Base-by-base conservation (phyloP, 2,888 invertebrate species). In the Acleris holmiana region DNA sequence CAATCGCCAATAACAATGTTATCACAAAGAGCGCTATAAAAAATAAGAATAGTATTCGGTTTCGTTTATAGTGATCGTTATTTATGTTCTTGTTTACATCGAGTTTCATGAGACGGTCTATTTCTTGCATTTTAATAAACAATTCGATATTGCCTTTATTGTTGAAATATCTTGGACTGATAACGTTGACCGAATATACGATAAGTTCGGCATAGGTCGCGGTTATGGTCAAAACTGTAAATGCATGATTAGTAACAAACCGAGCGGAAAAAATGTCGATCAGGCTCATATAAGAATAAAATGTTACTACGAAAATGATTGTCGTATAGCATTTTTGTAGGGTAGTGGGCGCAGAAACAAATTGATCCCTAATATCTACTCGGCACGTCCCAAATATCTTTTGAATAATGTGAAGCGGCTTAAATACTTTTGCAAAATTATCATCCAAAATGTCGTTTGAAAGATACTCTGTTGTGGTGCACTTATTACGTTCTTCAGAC, bases 61-160 rank as follows among this genome's bases (percentile, higher is more conserved):
- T 61, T 21, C 1, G n/a, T 35, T 53, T 53, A n/a, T 35, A 61
- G 2, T 53, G 60, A 8, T 35, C 0, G 21, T 10, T 15, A 19
- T 61, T 51, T 4, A 61, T 21, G 18, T 47, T n/a, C 4, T 35
- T 18, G 2, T 46, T 29, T 3, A 19, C 35, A 13, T 29, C 15
- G 19, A 60, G 8, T 35, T 35, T 47, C 53, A 61, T 61, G 10
- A 53, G 29, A 21, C 60, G 53, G 21, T 61, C 60, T 25, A 61
- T 60, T 17, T 44, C 13, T 29, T 60, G 60, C 60, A 60, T 61
- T 35, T 61, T 18, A 18, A 47, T 46, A 19, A 35, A 47, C 19
- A 61, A 40, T 40, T 53, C 8, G 3, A 53, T 21, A 21, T 61
- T 61, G n/a, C 1, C 8, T 8, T 47, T 10, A 15, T 61, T 61